phyloP scores from a whole-genome alignment of 2,888 invertebrate species.

The Phyllotreta striolata region DNA sequence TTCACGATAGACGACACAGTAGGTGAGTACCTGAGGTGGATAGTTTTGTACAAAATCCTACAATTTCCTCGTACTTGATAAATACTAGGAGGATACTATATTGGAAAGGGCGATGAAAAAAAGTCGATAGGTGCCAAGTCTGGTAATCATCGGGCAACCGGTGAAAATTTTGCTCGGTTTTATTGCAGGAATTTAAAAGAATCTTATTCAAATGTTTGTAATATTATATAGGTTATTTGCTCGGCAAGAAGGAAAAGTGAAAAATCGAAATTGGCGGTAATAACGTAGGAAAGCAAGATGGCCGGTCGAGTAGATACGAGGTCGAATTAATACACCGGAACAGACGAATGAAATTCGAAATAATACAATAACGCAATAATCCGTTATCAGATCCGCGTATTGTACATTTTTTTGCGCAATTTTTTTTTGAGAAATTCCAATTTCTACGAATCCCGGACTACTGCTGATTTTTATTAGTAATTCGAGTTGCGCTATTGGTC shows the following conservation, averaged over 20 bases:
- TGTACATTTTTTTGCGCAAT: not conserved
- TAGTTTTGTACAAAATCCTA: not conserved
- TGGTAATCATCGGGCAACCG: too few relatives aligned
- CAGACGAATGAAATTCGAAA: constrained; percentile 19
- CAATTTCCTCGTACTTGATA: too few relatives aligned
- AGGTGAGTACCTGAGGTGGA: not conserved
- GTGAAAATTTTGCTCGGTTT: too few relatives aligned
- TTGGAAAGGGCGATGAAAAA: too few relatives aligned
- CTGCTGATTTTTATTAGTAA: too few relatives aligned
- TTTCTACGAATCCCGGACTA: too few relatives aligned
- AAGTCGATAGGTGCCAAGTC: too few relatives aligned
- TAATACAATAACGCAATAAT: constrained; percentile 12
- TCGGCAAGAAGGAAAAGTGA: constrained; percentile 12
- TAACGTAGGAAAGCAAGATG: constrained; percentile 19
- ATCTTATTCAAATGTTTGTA: too few relatives aligned
- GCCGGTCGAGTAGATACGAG: constrained; percentile 21
- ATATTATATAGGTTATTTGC: not conserved
- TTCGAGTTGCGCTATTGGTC: too few relatives aligned
- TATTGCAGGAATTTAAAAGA: too few relatives aligned
- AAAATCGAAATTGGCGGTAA: constrained; percentile 12
- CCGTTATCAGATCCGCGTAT: constrained; percentile 12
- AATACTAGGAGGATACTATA: too few relatives aligned
- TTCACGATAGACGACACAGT: constrained; percentile 3
- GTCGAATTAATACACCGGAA: constrained; percentile 16
- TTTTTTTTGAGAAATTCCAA: too few relatives aligned